These are phyloP conservation scores for Uria lomvia DNA, from an alignment of 2,113 vertebrate genomes.

Conservation along the genomic window DNA sequence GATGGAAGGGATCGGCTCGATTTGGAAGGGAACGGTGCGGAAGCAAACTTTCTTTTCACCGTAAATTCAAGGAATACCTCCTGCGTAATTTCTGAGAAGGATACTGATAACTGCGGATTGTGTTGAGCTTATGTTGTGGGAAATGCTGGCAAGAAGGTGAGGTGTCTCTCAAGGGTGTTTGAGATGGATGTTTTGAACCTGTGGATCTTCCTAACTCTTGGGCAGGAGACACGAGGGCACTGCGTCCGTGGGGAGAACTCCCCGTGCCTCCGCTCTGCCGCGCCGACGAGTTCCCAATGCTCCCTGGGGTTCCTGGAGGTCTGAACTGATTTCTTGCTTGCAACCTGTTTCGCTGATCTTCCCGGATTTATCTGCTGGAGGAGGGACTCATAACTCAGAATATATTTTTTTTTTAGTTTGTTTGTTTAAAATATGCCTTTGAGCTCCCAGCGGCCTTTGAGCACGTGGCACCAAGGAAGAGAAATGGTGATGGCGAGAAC, in stretches of 20 bases:
- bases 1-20: not conserved
- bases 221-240: not conserved
- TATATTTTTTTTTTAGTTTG: not conserved
- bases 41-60: not conserved
- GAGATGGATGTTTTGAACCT: not conserved
- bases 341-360: not conserved
- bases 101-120: not conserved
- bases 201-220: not conserved
- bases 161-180: not conserved
- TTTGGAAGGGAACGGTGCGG: not conserved
- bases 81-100: not conserved
- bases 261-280: not conserved
- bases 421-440: conserved; percentile 28
- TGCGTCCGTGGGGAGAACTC: not conserved
- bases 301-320: not conserved
- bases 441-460: conserved; percentile 28
- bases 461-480: conserved; percentile 41
- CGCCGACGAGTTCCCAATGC: not conserved
- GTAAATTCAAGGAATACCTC: not conserved
- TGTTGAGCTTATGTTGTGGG: not conserved
- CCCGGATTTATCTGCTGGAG: conserved; percentile 5
- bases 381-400: not conserved
- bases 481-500: not conserved
- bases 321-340: not conserved
- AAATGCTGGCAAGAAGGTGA: not conserved